Evolutionary conservation across 2,797 vertebrate species (phyloP).

Genomic region (Lagocephalus sceleratus): DNA sequence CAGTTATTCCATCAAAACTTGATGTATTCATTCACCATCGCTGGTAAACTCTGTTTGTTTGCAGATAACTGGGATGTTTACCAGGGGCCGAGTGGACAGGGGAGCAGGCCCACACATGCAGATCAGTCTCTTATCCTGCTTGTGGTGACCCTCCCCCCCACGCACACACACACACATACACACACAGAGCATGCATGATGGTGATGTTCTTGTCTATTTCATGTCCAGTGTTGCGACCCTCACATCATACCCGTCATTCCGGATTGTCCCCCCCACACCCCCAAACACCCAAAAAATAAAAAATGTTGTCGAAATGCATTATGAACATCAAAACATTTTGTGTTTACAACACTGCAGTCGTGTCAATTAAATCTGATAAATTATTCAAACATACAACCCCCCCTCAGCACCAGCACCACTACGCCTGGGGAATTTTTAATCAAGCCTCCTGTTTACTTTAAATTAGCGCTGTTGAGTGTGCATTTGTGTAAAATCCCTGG

Average conservation of each 20-base stretch:
- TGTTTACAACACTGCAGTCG: conserved; percentile 85
- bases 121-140: conserved; percentile 61
- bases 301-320: conserved; percentile 77
- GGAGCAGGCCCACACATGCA: conserved; percentile 49
- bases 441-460: conserved; percentile 97
- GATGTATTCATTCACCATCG: conserved; percentile 74
- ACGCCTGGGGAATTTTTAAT: conserved; percentile 92
- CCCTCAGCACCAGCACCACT: conserved; percentile 42
- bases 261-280: background rate
- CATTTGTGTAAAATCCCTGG: conserved; percentile 94
- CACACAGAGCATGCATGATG: too few relatives aligned
- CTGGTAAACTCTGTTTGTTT: conserved; percentile 75
- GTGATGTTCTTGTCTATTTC: too few relatives aligned
- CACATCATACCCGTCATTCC: too few relatives aligned
- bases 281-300: background rate
- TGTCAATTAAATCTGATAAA: conserved; percentile 90
- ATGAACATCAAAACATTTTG: conserved; percentile 89
- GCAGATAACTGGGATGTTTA: conserved; percentile 71
- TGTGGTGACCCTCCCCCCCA: conserved; percentile 15
- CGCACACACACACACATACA: too few relatives aligned
- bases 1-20: conserved; percentile 72
- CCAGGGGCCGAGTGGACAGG: conserved; percentile 30
- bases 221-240: too few relatives aligned
- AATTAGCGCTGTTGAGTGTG: conserved; percentile 93
- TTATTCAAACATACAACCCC: conserved; percentile 89